These are phyloP conservation scores for Setophaga kirtlandii DNA, from an alignment of 2,113 vertebrate genomes.

Conservation along the genomic window DNA sequence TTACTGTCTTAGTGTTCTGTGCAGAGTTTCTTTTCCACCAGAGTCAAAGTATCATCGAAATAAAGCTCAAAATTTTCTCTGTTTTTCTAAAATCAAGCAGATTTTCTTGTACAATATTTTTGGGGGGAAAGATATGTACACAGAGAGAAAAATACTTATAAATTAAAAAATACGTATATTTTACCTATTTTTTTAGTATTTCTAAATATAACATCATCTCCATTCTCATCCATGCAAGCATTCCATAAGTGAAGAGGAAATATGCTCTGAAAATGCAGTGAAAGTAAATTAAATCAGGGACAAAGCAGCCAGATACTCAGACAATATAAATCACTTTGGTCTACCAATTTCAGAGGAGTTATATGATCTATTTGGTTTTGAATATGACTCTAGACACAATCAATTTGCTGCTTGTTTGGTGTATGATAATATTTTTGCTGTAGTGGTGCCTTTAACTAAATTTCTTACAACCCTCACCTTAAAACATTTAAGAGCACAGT, in stretches of 20 bases:
- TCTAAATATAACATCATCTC: background rate
- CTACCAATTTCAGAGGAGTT: background rate
- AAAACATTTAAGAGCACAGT: background rate
- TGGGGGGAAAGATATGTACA: rapidly evolving
- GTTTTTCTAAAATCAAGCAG: background rate
- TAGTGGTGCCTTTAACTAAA: background rate
- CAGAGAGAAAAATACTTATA: rapidly evolving
- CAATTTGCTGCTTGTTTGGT: background rate
- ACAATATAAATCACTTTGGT: background rate
- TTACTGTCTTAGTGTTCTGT: background rate
- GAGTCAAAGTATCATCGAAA: background rate
- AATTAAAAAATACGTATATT: background rate
- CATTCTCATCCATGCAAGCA: background rate
- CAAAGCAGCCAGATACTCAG: background rate
- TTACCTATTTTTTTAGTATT: background rate
- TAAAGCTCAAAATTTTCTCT: background rate
- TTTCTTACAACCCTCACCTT: background rate
- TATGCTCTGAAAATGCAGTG: background rate
- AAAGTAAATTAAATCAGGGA: background rate
- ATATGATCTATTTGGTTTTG: background rate
- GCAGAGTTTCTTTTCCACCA: background rate
- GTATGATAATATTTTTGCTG: background rate
- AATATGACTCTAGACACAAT: background rate
- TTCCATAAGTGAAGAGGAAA: background rate
- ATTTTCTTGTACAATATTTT: background rate